Conservation (phyloP, 2,113 vertebrate genomes). For the Columba janthina region DNA sequence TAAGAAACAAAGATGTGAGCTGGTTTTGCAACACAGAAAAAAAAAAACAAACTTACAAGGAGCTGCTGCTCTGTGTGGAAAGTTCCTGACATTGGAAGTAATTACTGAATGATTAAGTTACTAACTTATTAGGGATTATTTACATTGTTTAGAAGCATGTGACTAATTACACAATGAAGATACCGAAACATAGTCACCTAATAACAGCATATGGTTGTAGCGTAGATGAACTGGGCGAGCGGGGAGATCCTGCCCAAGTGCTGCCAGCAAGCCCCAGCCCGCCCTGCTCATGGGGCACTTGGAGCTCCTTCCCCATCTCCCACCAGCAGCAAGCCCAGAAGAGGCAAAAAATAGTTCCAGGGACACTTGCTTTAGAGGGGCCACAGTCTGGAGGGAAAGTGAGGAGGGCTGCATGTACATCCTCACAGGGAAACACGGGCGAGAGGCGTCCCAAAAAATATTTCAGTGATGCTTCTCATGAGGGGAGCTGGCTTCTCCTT, state of each 20-base stretch:
- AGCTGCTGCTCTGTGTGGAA: background rate
- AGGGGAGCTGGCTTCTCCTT: background rate
- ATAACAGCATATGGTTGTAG: conserved; percentile 8
- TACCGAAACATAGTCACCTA: conserved; percentile 43
- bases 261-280: conserved; percentile 8
- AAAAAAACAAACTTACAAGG: background rate
- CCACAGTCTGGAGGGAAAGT: background rate
- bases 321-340: background rate
- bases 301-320: background rate
- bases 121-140: conserved; percentile 37
- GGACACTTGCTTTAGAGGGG: background rate
- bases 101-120: conserved; percentile 38
- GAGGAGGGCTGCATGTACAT: background rate
- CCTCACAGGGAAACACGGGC: background rate
- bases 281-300: background rate
- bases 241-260: background rate
- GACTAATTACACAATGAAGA: conserved; percentile 62
- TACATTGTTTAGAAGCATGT: conserved; percentile 50
- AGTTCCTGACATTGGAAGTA: conserved; percentile 9
- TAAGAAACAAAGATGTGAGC: background rate
- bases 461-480: background rate
- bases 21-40: background rate
- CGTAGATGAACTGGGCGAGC: background rate
- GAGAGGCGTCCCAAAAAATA: background rate
- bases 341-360: background rate